Evolutionary conservation across 2,888 invertebrate species (phyloP), one percentile per base, ranked within the genome.

Genomic region (Ypsolopha scabrella): DNA sequence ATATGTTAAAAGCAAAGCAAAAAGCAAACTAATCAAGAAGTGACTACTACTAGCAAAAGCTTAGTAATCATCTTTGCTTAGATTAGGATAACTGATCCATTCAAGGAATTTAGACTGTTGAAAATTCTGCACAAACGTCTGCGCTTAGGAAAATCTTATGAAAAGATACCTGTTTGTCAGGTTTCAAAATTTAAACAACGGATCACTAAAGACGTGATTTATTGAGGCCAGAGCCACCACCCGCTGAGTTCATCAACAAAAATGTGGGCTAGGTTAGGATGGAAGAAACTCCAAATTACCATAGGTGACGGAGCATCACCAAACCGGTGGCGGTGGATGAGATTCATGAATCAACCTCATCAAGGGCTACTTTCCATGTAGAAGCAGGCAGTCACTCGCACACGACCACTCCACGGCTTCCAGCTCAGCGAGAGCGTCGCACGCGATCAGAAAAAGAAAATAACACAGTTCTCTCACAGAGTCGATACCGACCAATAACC

Each of bases 361-460:
- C 68, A 72, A 80, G 72, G 75, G 72, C 72, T 72, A 80, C 77
- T 79, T 77, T 82, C 77, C 81, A 80, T 75, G 70, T 72, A 75
- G 67, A 79, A 80, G 67, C 67, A 68, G 79, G 79, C 76, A 82
- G 82, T 80, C 85, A 83, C 78, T 80, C 76, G 81, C 81, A 82
- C 82, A 77, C 75, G 80, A 72, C 70, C 75, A 68, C 70, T 24
- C 24, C 24, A 24, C 24, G 24, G 60, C 71, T 68, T 71, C 71
- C 68, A 74, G 70, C 75, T 73, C 72, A 67, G 69, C 62, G 69
- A 64, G 72, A 78, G 76, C 75, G 80, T 69, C 71, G 79, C 82
- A 82, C 83, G 83, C 80, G 81, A 82, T 80, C 67, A 71, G 76
- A 80, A 80, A 77, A 82, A 78, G 80, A 80, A 83, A 67, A 80